Evolutionary conservation across 2,888 invertebrate species (phyloP).

Genomic region (Peribatodes rhomboidaria): DNA sequence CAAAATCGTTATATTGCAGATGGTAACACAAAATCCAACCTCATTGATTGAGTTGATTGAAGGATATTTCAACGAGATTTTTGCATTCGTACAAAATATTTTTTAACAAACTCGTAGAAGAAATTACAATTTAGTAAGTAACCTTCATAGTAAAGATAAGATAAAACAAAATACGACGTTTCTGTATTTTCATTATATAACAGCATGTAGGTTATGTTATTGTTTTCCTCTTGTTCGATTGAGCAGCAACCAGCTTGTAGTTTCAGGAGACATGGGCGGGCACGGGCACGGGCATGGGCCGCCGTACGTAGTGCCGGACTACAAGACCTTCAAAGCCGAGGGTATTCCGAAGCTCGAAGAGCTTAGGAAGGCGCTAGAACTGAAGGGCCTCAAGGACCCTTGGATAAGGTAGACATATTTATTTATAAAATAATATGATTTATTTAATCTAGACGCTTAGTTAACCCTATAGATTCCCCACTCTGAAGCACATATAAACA

Average conservation of each 20-base stretch:
- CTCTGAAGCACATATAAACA: too few relatives aligned
- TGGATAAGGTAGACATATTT: conserved; percentile 89
- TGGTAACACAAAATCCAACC: too few relatives aligned
- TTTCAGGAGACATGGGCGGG: conserved; percentile 64
- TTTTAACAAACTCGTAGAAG: too few relatives aligned
- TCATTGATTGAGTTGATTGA: too few relatives aligned
- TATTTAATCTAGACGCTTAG: too few relatives aligned
- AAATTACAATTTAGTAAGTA: background rate
- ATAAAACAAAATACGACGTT: background rate
- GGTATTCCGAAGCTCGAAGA: conserved; percentile 88
- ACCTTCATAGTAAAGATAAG: too few relatives aligned
- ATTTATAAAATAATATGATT: too few relatives aligned
- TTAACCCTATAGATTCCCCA: too few relatives aligned
- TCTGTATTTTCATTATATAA: conserved; percentile 56
- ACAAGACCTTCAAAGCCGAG: conserved; percentile 90
- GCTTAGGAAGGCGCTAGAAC: conserved; percentile 88
- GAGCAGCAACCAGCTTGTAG: conserved; percentile 2
- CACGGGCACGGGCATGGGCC: conserved; percentile 76
- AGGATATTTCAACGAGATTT: too few relatives aligned
- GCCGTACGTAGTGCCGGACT: conserved; percentile 90
- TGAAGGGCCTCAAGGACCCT: conserved; percentile 92
- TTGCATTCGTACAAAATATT: too few relatives aligned
- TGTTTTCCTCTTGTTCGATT: conserved; percentile 34
- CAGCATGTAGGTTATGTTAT: conserved; percentile 54
- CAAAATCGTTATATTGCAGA: too few relatives aligned